These are phyloP conservation scores for Lanius ludovicianus DNA, from an alignment of 2,113 vertebrate species.

Conservation along the genomic window DNA sequence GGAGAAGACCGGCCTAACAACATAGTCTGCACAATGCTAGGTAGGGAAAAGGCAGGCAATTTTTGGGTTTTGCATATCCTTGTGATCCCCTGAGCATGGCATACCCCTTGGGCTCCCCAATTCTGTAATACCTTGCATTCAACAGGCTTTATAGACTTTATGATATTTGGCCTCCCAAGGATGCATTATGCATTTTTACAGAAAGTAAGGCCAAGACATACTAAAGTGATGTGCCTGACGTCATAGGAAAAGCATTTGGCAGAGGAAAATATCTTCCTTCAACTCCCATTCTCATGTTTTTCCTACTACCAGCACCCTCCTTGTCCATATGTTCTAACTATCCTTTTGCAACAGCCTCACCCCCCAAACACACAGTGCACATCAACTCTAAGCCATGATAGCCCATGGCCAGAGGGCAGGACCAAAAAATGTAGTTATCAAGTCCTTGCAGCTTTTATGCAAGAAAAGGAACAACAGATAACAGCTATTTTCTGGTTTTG, in stretches of 20 bases:
- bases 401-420: neutral
- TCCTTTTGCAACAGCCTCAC: neutral
- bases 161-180: neutral
- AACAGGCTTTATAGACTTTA: neutral
- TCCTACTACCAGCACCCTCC: neutral
- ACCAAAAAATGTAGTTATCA: neutral
- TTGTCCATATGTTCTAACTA: neutral
- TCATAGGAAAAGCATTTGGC: neutral
- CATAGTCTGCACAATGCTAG: neutral
- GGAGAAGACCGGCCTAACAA: neutral
- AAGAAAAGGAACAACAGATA: neutral
- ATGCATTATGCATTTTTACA: neutral
- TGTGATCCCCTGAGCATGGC: neutral
- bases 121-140: neutral
- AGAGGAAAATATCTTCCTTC: neutral
- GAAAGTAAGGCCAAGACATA: neutral
- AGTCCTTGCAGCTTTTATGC: neutral
- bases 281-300: neutral
- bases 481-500: neutral
- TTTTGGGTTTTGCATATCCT: neutral
- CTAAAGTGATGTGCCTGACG: neutral
- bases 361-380: neutral
- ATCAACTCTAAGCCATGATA: neutral
- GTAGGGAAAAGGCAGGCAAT: neutral
- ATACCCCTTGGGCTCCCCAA: neutral